Evolutionary conservation across 2,113 vertebrate species (phyloP).

Genomic region (Misgurnus anguillicaudatus): DNA sequence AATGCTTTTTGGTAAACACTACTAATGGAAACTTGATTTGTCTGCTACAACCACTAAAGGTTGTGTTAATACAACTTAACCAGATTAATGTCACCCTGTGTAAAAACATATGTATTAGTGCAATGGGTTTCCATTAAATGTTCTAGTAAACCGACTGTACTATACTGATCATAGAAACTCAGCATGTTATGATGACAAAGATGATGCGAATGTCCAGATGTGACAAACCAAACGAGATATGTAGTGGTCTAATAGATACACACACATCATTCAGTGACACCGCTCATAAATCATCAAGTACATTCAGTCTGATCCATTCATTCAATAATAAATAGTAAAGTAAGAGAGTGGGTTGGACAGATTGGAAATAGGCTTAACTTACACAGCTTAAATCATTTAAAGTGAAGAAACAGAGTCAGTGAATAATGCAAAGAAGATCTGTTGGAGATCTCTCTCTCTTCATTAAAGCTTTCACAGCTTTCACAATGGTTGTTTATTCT

Average conservation of each 20-base stretch:
- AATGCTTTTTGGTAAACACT: no score
- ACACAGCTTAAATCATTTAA: slow-evolving; percentile 26
- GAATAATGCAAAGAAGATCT: neutral
- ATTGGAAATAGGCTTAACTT: neutral
- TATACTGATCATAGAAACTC: neutral
- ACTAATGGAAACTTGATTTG: no score
- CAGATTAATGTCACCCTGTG: no score
- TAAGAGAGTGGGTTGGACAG: neutral
- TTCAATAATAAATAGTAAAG: neutral
- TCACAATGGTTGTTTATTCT: neutral
- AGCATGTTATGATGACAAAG: no score
- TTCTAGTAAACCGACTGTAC: neutral
- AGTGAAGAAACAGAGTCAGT: neutral
- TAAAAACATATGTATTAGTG: no score
- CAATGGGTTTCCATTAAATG: no score
- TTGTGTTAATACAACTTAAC: no score
- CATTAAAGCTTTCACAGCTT: slow-evolving; percentile 1
- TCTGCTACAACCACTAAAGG: no score
- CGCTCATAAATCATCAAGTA: neutral
- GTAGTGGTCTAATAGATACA: neutral
- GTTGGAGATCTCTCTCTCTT: slow-evolving; percentile 6
- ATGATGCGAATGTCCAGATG: neutral
- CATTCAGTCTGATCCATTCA: neutral
- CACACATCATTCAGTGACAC: neutral
- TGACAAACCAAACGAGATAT: neutral